Conservation (phyloP, 1,140 invertebrate species). For the Eumaeus atala region DNA sequence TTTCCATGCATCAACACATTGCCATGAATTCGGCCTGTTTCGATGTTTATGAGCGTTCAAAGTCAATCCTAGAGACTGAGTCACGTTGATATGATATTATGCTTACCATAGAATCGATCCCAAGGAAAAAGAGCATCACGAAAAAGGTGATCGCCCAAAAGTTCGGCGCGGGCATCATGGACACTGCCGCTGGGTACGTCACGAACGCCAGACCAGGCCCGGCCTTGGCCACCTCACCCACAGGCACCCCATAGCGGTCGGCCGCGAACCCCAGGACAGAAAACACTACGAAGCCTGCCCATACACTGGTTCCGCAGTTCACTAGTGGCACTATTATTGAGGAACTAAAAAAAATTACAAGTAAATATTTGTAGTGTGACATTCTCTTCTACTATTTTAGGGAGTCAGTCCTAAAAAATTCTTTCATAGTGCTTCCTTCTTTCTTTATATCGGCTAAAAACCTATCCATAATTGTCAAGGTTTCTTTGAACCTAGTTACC, state of each 20-base stretch:
- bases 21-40: no score
- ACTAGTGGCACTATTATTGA: slow-evolving; percentile 83
- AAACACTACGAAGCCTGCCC: slow-evolving; percentile 95
- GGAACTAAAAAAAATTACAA: slow-evolving; percentile 74
- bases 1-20: no score
- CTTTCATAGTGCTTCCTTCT: no score
- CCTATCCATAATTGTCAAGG: no score
- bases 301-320: slow-evolving; percentile 92
- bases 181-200: slow-evolving; percentile 93
- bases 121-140: slow-evolving; percentile 93
- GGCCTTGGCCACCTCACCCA: slow-evolving; percentile 90
- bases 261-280: slow-evolving; percentile 94
- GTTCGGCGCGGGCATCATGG: slow-evolving; percentile 89
- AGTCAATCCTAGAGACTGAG: not conserved
- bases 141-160: slow-evolving; percentile 95
- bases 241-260: slow-evolving; percentile 85
- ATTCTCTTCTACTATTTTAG: no score
- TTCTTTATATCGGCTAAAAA: no score
- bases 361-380: no score
- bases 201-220: slow-evolving; percentile 93
- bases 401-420: no score
- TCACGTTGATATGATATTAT: not conserved
- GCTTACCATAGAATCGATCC: slow-evolving; percentile 92
- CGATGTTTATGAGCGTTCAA: no score
- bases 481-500: no score